Percentiles rank a stretch among this genome's conserved stretches.
Evolutionary conservation across 2,888 invertebrate genomes (phyloP).

Genomic region (Gastracanthus pulcherrimus): DNA sequence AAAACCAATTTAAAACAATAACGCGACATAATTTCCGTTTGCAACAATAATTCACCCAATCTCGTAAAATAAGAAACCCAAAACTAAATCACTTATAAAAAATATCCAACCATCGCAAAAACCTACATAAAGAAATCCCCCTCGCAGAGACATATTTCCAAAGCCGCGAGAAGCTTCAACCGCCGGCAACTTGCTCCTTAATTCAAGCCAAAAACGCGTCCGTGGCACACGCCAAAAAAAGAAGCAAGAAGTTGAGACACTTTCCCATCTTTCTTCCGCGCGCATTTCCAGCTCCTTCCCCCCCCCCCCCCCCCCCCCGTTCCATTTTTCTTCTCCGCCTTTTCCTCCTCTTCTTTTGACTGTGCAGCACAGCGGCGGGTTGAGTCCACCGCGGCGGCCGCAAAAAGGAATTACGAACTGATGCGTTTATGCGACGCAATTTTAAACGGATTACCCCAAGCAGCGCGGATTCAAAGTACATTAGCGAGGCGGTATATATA

Average conservation of each 20-base stretch:
- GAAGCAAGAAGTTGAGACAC: conserved; percentile 9
- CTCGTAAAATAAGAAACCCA: background rate
- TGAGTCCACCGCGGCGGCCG: conserved; percentile 6
- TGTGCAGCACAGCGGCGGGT: background rate
- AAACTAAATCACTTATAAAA: background rate
- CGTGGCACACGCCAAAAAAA: background rate
- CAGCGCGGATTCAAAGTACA: conserved; percentile 62
- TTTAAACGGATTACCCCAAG: conserved; percentile 65
- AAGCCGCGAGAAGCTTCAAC: background rate
- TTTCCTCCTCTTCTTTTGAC: background rate
- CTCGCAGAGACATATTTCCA: background rate
- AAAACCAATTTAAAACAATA: too few relatives aligned
- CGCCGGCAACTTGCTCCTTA: background rate
- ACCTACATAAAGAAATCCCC: background rate
- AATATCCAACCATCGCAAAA: background rate
- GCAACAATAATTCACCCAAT: background rate
- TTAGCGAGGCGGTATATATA: conserved; percentile 58
- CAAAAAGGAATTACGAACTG: conserved; percentile 62
- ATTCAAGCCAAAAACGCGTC: conserved; percentile 3
- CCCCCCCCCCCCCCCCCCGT: conserved; percentile 20
- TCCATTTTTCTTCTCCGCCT: conserved; percentile 36
- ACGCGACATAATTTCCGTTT: too few relatives aligned
- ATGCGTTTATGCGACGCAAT: conserved; percentile 63
- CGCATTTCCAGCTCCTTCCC: background rate
- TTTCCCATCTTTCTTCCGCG: conserved; percentile 32